These are phyloP conservation scores for Spodoptera littoralis DNA, from an alignment of 2,888 invertebrate species.

Conservation along the genomic window DNA sequence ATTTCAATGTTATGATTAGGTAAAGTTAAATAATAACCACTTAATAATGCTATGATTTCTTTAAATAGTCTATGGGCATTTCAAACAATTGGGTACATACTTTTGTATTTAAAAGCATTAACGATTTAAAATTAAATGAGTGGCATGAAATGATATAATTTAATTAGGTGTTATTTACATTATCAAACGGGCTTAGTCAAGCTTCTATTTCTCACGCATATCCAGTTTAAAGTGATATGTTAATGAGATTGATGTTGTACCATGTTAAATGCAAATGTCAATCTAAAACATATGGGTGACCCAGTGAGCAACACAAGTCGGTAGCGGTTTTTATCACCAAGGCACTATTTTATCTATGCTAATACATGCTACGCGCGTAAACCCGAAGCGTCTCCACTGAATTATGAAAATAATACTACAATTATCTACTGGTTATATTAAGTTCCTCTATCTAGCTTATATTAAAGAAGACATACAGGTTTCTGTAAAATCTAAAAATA, in stretches of 20 bases:
- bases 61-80: too few species aligned
- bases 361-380: slow-evolving; percentile 51
- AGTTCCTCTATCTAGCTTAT: not conserved
- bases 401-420: slow-evolving; percentile 53
- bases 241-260: slow-evolving; percentile 31
- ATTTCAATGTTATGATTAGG: too few species aligned
- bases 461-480: not conserved
- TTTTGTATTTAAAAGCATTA: too few species aligned
- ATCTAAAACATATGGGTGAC: slow-evolving; percentile 45
- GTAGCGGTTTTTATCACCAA: slow-evolving; percentile 43
- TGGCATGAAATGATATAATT: too few species aligned
- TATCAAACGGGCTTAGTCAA: not conserved
- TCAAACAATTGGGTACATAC: too few species aligned
- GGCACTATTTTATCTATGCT: slow-evolving; percentile 53
- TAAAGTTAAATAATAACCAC: too few species aligned
- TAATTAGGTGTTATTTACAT: not conserved
- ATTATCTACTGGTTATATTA: slow-evolving; percentile 32
- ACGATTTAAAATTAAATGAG: too few species aligned
- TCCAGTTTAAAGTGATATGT: slow-evolving; percentile 22
- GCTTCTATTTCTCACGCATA: not conserved
- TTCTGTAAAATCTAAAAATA: slow-evolving; percentile 1
- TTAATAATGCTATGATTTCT: too few species aligned
- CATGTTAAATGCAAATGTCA: slow-evolving; percentile 30
- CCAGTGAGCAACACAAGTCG: slow-evolving; percentile 42
- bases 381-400: slow-evolving; percentile 25